Evolutionary conservation across 2,113 vertebrate species (phyloP).

Genomic region (Cebidichthys violaceus): DNA sequence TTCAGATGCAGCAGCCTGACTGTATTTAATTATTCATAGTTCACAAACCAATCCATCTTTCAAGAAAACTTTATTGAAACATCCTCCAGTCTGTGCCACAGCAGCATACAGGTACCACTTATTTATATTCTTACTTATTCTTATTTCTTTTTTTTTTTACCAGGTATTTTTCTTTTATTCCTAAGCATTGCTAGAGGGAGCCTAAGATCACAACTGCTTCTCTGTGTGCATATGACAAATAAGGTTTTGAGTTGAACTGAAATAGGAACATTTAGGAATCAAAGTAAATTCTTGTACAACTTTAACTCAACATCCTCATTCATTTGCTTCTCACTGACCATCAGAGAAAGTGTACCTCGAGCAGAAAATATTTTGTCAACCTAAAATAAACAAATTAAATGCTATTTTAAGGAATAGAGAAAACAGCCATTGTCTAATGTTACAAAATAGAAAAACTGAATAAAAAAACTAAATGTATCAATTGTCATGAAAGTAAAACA

Average conservation of each 20-base stretch:
- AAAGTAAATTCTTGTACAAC: not conserved
- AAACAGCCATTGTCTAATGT: not conserved
- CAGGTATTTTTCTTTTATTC: too few species aligned
- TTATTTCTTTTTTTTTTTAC: too few species aligned
- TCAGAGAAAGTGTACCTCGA: too few species aligned
- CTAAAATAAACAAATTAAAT: not conserved
- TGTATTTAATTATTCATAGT: not conserved
- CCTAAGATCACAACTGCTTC: too few species aligned
- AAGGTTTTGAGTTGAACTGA: too few species aligned
- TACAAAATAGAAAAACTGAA: not conserved
- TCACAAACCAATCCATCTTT: not conserved
- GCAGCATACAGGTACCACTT: not conserved
- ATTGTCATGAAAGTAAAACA: not conserved
- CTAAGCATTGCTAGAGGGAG: not conserved
- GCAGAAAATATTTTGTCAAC: not conserved
- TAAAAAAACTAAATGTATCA: not conserved
- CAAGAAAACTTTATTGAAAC: not conserved
- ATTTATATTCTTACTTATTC: too few species aligned
- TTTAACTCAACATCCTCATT: too few species aligned
- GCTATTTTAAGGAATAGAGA: not conserved
- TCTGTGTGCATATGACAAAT: too few species aligned
- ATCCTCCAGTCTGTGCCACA: not conserved
- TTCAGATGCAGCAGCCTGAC: too few species aligned
- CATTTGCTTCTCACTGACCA: too few species aligned
- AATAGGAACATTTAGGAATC: too few species aligned